A percentile compares a stretch with the other conserved stretches of the same genome.
Conservation (phyloP, 2,797 vertebrate species). For the Odontamblyopus lacepedii region DNA sequence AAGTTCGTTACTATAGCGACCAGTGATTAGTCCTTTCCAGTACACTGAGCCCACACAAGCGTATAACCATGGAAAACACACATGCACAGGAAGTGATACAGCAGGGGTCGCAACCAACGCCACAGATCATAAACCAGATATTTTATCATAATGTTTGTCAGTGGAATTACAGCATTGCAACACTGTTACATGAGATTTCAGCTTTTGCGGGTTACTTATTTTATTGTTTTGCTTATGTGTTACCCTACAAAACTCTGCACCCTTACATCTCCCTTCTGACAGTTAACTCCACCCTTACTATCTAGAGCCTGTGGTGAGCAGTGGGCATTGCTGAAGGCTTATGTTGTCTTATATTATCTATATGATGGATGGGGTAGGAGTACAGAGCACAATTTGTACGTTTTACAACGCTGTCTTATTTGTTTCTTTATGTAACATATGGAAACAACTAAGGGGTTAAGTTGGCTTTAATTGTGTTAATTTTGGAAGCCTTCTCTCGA, state of each 20-base stretch:
- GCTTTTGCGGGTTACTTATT: background rate
- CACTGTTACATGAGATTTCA: background rate
- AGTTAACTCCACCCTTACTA: conserved; percentile 65
- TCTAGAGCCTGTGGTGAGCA: conserved; percentile 37
- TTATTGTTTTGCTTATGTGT: background rate
- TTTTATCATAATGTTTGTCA: background rate
- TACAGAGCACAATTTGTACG: background rate
- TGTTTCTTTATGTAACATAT: background rate
- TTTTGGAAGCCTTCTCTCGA: conserved; percentile 1
- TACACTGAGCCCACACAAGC: conserved; percentile 66
- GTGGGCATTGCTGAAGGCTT: background rate
- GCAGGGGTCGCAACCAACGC: conserved; percentile 7
- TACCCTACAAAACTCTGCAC: background rate
- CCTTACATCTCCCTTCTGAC: background rate
- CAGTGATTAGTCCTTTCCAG: conserved; percentile 73
- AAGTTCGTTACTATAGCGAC: conserved; percentile 74
- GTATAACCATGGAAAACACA: conserved; percentile 25
- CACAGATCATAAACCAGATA: conserved; percentile 17
- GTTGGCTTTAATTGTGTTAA: background rate
- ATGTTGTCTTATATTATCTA: background rate
- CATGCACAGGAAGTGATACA: conserved; percentile 30
- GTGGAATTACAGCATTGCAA: background rate
- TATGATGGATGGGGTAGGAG: conserved; percentile 13
- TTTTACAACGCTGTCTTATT: background rate
- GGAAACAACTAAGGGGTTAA: background rate